These are phyloP conservation scores for Belonocnema kinseyi DNA, from an alignment of 1,140 invertebrate species.

Conservation along the genomic window DNA sequence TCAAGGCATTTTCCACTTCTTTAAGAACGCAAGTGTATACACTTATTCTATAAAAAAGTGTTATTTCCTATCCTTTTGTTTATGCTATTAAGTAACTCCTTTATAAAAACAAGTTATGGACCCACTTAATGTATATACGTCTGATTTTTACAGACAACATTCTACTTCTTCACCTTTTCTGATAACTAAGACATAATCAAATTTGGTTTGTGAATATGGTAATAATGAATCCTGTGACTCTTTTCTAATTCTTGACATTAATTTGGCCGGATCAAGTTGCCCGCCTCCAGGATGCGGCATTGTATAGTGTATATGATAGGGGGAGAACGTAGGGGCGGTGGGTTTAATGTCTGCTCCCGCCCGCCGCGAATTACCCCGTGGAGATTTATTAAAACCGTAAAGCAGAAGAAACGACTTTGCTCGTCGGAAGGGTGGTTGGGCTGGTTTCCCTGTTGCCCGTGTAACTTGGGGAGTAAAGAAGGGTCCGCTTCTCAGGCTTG, in stretches of 20 bases:
- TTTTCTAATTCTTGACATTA: constrained; percentile 61
- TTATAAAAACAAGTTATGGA: too few species aligned
- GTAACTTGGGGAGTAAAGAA: constrained; percentile 40
- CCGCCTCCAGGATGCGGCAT: constrained; percentile 39
- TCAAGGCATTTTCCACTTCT: too few species aligned
- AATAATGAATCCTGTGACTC: too few species aligned
- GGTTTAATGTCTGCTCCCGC: constrained; percentile 69
- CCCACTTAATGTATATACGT: too few species aligned
- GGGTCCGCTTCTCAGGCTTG: constrained; percentile 35
- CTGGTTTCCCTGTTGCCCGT: constrained; percentile 40
- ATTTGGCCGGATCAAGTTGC: constrained; percentile 59
- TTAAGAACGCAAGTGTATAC: too few species aligned
- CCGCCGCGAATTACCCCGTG: constrained; percentile 70
- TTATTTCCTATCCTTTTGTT: too few species aligned
- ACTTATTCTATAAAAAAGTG: too few species aligned
- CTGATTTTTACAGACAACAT: too few species aligned
- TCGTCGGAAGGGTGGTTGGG: constrained; percentile 37
- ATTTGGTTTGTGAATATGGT: too few species aligned
- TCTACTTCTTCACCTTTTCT: too few species aligned
- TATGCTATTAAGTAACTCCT: too few species aligned
- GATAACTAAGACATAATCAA: too few species aligned
- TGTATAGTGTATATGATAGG: constrained; percentile 33
- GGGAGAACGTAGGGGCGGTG: constrained; percentile 47
- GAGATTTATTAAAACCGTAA: constrained; percentile 75
- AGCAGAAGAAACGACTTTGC: constrained; percentile 70